A percentile compares a stretch with the other conserved stretches of the same genome.
These are phyloP conservation scores for Proterorhinus semilunaris DNA, from an alignment of 2,113 vertebrate species.

Conservation along the genomic window DNA sequence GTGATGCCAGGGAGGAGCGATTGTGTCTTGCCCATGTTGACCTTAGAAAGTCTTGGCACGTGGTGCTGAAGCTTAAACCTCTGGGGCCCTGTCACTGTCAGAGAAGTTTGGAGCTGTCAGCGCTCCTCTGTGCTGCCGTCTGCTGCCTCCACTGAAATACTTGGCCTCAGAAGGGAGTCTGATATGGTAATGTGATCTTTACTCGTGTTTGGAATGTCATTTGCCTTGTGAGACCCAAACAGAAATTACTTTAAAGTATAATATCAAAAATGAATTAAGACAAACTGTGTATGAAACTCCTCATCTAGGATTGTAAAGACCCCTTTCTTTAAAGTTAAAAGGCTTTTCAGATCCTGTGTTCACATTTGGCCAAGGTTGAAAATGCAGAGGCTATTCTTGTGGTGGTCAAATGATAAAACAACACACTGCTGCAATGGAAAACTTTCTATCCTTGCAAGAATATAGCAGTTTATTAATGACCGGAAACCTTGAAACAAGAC, in stretches of 20 bases:
- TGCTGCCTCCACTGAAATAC: neutral
- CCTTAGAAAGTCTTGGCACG: slow-evolving; percentile 14
- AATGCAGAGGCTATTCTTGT: too few relatives aligned
- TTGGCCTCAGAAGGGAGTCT: neutral
- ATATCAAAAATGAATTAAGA: too few relatives aligned
- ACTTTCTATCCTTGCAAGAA: too few relatives aligned
- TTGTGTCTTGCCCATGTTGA: slow-evolving; percentile 8
- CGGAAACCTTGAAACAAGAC: too few relatives aligned
- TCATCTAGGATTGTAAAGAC: too few relatives aligned
- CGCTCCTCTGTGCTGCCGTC: slow-evolving; percentile 8
- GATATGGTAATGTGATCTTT: slow-evolving; percentile 11
- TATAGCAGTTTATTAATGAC: too few relatives aligned
- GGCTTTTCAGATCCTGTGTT: too few relatives aligned
- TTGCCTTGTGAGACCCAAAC: neutral
- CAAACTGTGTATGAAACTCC: too few relatives aligned
- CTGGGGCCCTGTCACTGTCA: slow-evolving; percentile 21
- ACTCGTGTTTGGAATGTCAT: slow-evolving; percentile 3
- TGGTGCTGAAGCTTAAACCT: slow-evolving; percentile 22
- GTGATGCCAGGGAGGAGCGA: slow-evolving; percentile 19
- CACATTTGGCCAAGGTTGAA: too few relatives aligned
- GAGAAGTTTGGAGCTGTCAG: slow-evolving; percentile 25
- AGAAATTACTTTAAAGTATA: neutral
- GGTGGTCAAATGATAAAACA: too few relatives aligned
- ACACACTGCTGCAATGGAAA: too few relatives aligned
- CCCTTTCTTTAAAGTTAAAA: too few relatives aligned